These are phyloP conservation scores for Helleia helle DNA, from an alignment of 2,888 invertebrate species.

Conservation along the genomic window DNA sequence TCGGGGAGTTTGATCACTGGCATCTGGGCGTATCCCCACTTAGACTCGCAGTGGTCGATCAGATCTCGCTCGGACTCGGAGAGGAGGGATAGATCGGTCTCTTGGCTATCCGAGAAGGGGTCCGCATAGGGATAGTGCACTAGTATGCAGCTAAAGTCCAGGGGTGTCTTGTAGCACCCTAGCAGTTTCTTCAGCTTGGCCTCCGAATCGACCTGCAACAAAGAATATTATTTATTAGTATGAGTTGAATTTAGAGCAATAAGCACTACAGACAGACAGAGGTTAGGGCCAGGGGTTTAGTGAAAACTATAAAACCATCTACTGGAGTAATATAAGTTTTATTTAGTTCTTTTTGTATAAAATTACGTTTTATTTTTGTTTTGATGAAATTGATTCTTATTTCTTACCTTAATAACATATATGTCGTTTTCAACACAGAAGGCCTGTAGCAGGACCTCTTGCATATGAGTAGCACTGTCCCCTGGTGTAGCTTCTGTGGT, in stretches of 20 bases:
- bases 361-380: too few relatives aligned
- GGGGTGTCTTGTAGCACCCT: slow-evolving; percentile 49
- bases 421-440: slow-evolving; percentile 87
- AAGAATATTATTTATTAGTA: slow-evolving; percentile 20
- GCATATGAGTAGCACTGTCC: slow-evolving; percentile 85
- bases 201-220: slow-evolving; percentile 73
- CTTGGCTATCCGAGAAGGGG: slow-evolving; percentile 57
- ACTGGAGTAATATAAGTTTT: too few relatives aligned
- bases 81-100: slow-evolving; percentile 57
- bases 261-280: too few relatives aligned
- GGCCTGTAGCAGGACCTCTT: slow-evolving; percentile 83
- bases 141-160: slow-evolving; percentile 72
- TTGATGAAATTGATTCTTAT: slow-evolving; percentile 53
- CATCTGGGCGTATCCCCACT: slow-evolving; percentile 75
- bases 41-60: slow-evolving; percentile 79
- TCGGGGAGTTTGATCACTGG: slow-evolving; percentile 79
- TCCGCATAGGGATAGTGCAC: slow-evolving; percentile 68
- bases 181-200: slow-evolving; percentile 63
- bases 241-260: not conserved
- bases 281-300: too few relatives aligned
- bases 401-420: slow-evolving; percentile 79
- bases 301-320: too few relatives aligned
- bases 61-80: slow-evolving; percentile 76
- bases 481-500: slow-evolving; percentile 79
- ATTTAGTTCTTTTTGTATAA: too few relatives aligned